phyloP scores from a whole-genome alignment of 1,140 invertebrate species.

The Brachionus rotundiformis region DNA sequence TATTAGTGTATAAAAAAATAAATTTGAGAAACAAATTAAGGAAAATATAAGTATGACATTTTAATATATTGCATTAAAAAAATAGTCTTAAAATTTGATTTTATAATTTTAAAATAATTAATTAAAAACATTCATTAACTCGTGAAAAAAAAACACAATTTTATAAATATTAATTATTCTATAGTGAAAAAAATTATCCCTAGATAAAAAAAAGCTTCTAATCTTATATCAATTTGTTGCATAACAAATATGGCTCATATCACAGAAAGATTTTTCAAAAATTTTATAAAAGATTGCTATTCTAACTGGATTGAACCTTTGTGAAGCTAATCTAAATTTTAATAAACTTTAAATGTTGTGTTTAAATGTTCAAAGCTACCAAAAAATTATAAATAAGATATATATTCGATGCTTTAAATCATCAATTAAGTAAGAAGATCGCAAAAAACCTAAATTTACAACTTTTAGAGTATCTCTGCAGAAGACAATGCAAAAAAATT shows the following conservation, averaged over 20 bases:
- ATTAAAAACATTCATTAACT: background rate
- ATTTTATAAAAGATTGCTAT: too few species aligned
- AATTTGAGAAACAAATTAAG: background rate
- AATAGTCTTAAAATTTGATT: background rate
- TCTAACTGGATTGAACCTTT: background rate
- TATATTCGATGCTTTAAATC: background rate
- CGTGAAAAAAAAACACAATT: background rate
- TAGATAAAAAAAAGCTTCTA: background rate
- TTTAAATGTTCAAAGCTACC: background rate
- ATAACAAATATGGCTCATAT: background rate
- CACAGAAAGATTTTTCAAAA: too few species aligned
- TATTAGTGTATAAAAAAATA: background rate
- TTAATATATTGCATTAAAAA: slow-evolving; percentile 3
- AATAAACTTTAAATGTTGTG: background rate
- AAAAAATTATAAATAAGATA: background rate
- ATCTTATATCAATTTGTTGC: background rate
- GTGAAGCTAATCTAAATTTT: background rate
- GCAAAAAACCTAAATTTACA: background rate
- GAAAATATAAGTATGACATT: background rate
- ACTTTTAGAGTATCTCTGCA: slow-evolving; percentile 2
- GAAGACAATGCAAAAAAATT: background rate
- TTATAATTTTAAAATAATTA: slow-evolving; percentile 2
- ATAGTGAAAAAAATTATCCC: background rate
- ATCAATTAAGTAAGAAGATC: background rate
- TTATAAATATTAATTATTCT: background rate